These are phyloP conservation scores for Echiichthys vipera DNA, from an alignment of 2,797 vertebrate genomes.

Conservation along the genomic window DNA sequence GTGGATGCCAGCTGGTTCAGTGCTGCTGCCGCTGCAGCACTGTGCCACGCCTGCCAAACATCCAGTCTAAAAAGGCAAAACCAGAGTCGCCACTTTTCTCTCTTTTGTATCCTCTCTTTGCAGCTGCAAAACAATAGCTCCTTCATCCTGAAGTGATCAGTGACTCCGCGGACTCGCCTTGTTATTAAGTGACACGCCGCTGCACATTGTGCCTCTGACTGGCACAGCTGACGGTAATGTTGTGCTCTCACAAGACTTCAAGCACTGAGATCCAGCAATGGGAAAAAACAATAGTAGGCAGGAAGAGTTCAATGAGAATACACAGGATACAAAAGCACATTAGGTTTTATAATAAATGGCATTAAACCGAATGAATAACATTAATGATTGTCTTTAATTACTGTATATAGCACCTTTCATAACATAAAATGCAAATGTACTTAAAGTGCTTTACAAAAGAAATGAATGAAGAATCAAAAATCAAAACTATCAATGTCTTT, in stretches of 20 bases:
- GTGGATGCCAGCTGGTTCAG: constrained; percentile 60
- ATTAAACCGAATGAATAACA: background rate
- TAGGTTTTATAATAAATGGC: background rate
- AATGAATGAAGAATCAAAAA: too few relatives aligned
- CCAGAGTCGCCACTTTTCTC: constrained; percentile 25
- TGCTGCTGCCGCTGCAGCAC: constrained; percentile 68
- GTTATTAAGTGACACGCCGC: background rate
- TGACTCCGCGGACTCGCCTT: constrained; percentile 17
- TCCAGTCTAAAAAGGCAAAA: constrained; percentile 38
- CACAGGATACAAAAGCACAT: background rate
- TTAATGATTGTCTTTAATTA: too few relatives aligned
- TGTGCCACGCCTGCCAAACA: constrained; percentile 66
- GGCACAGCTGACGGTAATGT: constrained; percentile 19
- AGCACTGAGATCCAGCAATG: background rate
- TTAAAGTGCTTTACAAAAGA: too few relatives aligned
- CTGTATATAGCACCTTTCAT: too few relatives aligned
- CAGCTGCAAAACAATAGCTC: constrained; percentile 54
- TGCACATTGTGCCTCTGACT: constrained; percentile 13
- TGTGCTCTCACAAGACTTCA: too few relatives aligned
- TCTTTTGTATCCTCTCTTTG: constrained; percentile 28
- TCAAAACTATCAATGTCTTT: constrained; percentile 1
- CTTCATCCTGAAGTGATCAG: constrained; percentile 38
- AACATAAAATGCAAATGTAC: too few relatives aligned
- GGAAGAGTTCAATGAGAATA: background rate
- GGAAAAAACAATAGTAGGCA: background rate